Evolutionary conservation across 2,888 invertebrate species (phyloP), one percentile per base, ranked within the genome.

Genomic region (Shargacucullia verbasci): DNA sequence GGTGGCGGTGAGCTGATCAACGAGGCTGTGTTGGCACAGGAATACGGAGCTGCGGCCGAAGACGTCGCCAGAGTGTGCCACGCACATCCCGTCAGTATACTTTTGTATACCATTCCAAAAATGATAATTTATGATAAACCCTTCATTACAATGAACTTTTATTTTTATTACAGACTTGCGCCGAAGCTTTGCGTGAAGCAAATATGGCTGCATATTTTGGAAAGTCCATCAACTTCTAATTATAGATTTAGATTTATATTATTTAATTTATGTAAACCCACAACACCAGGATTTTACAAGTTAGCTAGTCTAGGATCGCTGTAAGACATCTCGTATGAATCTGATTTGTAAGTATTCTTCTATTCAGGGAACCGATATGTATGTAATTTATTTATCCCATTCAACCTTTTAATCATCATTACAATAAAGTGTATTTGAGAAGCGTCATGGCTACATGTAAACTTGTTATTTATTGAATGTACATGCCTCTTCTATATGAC

Each of bases 11-110:
- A 99, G 92, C 94, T 99, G 82, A 99, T 99, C 82, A 99, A 99
- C 88, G 99, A 99, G 91, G 99, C 99, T 39, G 99, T 98, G 15
- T 95, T 99, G 76, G 99, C 99, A 25, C 98, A 99, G 96, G 99
- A 99, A 90, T 99, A 99, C 89, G 99, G 99, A 75, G 99, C 99
- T 25, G 98, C 99, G 0, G 97, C 98, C 63, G 99, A 99, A 94
- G 99, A 99, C 90, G 96, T 99, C 71, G 99, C 99, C 14, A 95
- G 99, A 84, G 99, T 99, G 39, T 99, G 99, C 85, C 99, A 99
- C 94, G 99, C 99, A 55, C 99, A 99, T 96, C 99, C 99, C 41
- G 98, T 98, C 94, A 95, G 96, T 93, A 41, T 35, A 2, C 33
- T 15, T 35, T 7, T 46, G 31, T 44, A 48, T 10, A 20, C 20